Percentiles rank a stretch among this genome's conserved stretches.
Conservation (phyloP, 1,140 invertebrate species). For the Pseudomyrmex dendroicus region DNA sequence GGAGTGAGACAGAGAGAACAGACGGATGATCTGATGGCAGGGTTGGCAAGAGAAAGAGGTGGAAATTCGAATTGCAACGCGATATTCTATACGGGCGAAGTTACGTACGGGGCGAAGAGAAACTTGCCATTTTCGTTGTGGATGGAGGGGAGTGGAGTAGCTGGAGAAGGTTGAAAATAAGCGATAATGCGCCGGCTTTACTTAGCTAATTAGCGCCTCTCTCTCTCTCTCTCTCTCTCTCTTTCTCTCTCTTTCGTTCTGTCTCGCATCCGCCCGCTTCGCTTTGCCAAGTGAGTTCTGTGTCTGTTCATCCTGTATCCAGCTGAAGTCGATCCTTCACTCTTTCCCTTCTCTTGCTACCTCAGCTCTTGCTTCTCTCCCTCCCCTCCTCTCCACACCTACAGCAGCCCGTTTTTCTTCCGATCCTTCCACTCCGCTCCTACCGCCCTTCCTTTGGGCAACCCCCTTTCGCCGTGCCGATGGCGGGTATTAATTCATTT, state of each 20-base stretch:
- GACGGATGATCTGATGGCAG: constrained; percentile 13
- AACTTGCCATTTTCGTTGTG: constrained; percentile 72
- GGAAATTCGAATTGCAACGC: constrained; percentile 65
- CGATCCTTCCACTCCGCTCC: constrained; percentile 15
- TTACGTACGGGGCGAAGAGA: constrained; percentile 70
- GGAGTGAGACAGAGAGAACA: background rate
- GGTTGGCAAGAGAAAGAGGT: constrained; percentile 36
- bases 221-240: constrained; percentile 54
- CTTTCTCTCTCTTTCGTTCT: constrained; percentile 62
- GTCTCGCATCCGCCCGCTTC: constrained; percentile 40
- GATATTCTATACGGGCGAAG: constrained; percentile 68
- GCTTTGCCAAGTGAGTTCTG: constrained; percentile 65
- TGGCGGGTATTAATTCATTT: constrained; percentile 82
- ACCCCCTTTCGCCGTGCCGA: constrained; percentile 69
- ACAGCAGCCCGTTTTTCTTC: constrained; percentile 54
- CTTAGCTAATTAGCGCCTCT: constrained; percentile 84
- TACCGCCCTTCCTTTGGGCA: constrained; percentile 56
- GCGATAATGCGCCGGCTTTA: constrained; percentile 85
- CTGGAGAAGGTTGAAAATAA: constrained; percentile 82
- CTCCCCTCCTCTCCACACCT: background rate
- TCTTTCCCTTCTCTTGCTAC: constrained; percentile 62
- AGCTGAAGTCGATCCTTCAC: constrained; percentile 57
- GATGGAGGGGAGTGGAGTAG: constrained; percentile 28
- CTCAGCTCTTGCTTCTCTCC: constrained; percentile 15
- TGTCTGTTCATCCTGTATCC: constrained; percentile 73